Evolutionary conservation across 2,113 vertebrate species (phyloP).

Genomic region (Nesogale talazaci): DNA sequence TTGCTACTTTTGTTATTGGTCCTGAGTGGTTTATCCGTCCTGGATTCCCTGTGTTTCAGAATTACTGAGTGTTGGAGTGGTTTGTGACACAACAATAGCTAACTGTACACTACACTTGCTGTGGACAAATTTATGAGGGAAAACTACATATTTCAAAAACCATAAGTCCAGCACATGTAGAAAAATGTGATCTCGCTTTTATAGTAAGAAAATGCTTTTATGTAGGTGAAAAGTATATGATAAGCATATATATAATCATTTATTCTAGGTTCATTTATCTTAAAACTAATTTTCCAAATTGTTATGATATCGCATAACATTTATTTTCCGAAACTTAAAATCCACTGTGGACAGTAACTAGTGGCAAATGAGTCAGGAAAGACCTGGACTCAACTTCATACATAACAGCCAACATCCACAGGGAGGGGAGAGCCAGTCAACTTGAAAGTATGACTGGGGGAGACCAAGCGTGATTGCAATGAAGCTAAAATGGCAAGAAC

Average conservation of each 20-base stretch:
- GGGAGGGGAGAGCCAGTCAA: neutral
- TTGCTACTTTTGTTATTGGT: too few species aligned
- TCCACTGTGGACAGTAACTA: neutral
- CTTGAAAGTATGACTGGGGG: neutral
- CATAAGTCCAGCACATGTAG: neutral
- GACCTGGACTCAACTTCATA: neutral
- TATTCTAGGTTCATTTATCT: conserved; percentile 22
- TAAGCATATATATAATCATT: neutral
- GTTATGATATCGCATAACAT: conserved; percentile 30
- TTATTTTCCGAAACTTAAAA: conserved; percentile 27
- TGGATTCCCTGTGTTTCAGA: neutral
- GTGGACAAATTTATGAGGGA: neutral
- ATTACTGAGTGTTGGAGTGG: neutral
- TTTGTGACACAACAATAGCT: neutral
- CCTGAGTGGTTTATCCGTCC: too few species aligned
- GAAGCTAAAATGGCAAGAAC: neutral
- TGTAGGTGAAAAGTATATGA: neutral
- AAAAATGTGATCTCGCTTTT: conserved; percentile 41
- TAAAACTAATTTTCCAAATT: conserved; percentile 44
- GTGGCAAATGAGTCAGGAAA: neutral
- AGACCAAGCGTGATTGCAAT: neutral
- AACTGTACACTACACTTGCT: neutral
- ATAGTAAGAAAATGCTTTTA: conserved; percentile 25
- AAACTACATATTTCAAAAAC: neutral
- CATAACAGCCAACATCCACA: neutral